Base-by-base conservation (phyloP, 2,113 vertebrate species). In the Seriola dumerili region DNA sequence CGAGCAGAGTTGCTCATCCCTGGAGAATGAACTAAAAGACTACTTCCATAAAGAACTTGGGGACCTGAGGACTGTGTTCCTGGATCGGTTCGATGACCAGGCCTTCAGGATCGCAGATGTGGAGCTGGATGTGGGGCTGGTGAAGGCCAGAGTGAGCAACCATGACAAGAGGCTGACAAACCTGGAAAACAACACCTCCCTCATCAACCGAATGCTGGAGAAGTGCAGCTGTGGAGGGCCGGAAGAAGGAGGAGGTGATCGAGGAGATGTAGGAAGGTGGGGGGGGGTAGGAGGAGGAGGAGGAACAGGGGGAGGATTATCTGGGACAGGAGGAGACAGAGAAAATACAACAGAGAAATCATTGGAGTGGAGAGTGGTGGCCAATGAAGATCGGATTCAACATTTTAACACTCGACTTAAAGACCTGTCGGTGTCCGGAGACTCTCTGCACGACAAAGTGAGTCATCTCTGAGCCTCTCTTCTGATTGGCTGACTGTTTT, bases 321-420 rank as follows among this genome's bases (percentile, higher is more conserved):
- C 54, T 4, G 54, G 54, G n/a, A 61, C 12, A 8, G 13, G 48
- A 65, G 83, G 78, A 73, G 72, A 52, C 34, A 72, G 4, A 65
- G 76, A 76, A 16, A 85, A 90, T 2, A 78, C 92, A 42, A 93
- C 94, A 32, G 90, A 96, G 58, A 94, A 96, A 11, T 96, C 95
- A 40, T 76, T 97, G 81, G 96, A 96, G 67, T 96, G 93, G 90
- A 95, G 95, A 81, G 93, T 97, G 29, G 84, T 96, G 1, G 95
- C 95, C 25, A 96, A 95, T 0, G 96, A 97, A 81, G 93, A 93
- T 32, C 92, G 95, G 66, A 95, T 97, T 74, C 92, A 50, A n/a
- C 92, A 91, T 44, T 93, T 97, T 70, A 94, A 93, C 83, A 95
- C 96, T 0, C 85, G 36, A 69, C 84, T 97, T 13, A 96, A 94